Evolutionary conservation across 2,113 vertebrate genomes (phyloP).

Genomic region (Mus pahari): DNA sequence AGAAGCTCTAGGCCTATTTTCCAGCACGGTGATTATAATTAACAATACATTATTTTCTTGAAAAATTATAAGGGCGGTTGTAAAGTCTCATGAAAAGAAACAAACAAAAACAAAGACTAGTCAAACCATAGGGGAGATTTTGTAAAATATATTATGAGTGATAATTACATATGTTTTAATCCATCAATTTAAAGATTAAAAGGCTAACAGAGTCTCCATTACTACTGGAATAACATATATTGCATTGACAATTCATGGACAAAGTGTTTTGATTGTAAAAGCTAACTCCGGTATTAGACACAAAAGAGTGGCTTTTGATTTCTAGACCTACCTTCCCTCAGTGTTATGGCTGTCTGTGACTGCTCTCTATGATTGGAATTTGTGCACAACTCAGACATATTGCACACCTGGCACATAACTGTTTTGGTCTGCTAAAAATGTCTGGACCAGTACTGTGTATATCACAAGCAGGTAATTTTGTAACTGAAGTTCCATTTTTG

Average conservation of each 20-base stretch:
- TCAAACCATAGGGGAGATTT: background rate
- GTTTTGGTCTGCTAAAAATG: background rate
- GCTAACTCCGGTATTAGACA: background rate
- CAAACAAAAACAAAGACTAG: background rate
- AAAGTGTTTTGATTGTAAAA: constrained; percentile 7
- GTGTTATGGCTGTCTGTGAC: background rate
- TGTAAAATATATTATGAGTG: background rate
- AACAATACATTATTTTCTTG: background rate
- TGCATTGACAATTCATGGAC: background rate
- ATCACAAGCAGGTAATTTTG: background rate
- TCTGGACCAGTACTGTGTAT: background rate
- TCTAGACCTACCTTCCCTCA: background rate
- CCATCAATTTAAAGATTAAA: background rate
- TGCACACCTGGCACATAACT: too few relatives aligned
- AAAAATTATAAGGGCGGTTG: background rate
- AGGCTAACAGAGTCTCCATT: background rate
- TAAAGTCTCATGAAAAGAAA: background rate
- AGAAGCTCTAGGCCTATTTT: background rate
- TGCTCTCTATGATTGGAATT: background rate
- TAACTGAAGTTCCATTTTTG: background rate
- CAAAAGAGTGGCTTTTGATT: background rate
- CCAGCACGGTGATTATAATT: background rate
- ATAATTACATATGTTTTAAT: background rate
- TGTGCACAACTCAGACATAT: background rate
- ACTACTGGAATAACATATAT: background rate